Base-by-base conservation (phyloP, 64 coral and sea anemone species). In the Acropora tenuis region DNA sequence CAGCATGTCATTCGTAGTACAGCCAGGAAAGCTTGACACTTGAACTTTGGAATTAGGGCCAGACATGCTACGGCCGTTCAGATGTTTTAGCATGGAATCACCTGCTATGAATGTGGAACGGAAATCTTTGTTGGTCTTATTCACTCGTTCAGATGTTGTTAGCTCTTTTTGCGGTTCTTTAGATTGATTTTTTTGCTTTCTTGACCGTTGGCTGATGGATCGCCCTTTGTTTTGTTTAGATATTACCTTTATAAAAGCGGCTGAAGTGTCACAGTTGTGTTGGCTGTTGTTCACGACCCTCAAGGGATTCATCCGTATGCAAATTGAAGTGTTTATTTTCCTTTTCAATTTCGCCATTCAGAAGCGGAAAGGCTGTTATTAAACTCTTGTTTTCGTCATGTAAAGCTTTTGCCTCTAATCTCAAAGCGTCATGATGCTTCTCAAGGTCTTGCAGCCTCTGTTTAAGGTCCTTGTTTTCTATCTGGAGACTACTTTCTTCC, bases 71-170 rank as follows among this genome's bases (percentile, higher is more conserved):
- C 53, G 87, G 42, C 87, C 74, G 13, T 89, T 78, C 50, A 89
- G 74, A 46, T 89, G 53, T 63, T 89, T 89, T 65, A 89, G 49
- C n/a, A 89, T 89, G 40, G 74, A 89, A 43, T 89, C 87, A 10
- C 87, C 74, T 61, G 74, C 87, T 40, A 89, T 87, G 68, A 87
- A 74, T 40, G 69, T 73, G 69, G 69, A 0, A 8, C 0, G 19
- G 30, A 73, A 19, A 40, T 1, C 69, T 20, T 73, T 73, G 30
- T 73, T 73, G 30, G 69, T 40, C 69, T 8, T 73, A 73, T 73
- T 73, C 5, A 41, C 19, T 1, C 1, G 19, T 73, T 73, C 69
- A 73, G 69, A 73, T 73, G 69, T 73, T 73, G n/a, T 40, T 1
- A 20, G 69, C 40, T 73, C 30, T 41, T 73, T 73, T 42, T 18